These are phyloP conservation scores for Pachypanchax playfairii DNA, from an alignment of 2,113 vertebrate species.

Conservation along the genomic window DNA sequence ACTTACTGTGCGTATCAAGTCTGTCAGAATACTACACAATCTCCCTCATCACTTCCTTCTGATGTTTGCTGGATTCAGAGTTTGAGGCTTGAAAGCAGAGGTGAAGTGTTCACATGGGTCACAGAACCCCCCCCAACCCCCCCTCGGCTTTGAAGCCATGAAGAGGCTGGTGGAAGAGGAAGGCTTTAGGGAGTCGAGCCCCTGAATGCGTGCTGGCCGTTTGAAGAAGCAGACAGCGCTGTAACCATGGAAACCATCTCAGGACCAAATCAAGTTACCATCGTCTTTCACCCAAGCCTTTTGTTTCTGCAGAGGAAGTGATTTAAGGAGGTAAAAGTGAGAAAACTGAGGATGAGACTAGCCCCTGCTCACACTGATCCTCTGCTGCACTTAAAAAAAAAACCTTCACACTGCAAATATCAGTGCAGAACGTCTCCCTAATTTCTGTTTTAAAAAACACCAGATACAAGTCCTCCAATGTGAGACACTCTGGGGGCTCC, in stretches of 20 bases:
- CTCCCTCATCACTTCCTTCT: not conserved
- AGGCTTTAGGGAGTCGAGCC: constrained; percentile 27
- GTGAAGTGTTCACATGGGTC: constrained; percentile 48
- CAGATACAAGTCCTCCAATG: constrained; percentile 43
- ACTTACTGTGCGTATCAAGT: constrained; percentile 30
- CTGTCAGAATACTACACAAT: constrained; percentile 27
- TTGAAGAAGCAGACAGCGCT: constrained; percentile 46
- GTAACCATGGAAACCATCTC: constrained; percentile 77
- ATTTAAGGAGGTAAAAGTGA: constrained; percentile 65
- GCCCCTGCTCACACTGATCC: constrained; percentile 46
- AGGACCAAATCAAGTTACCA: constrained; percentile 57
- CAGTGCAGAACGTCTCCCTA: constrained; percentile 51
- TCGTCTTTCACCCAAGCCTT: constrained; percentile 61
- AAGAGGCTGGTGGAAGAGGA: constrained; percentile 44
- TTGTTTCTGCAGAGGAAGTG: constrained; percentile 66
- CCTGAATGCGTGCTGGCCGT: constrained; percentile 36
- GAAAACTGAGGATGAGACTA: constrained; percentile 38
- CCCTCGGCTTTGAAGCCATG: constrained; percentile 41
- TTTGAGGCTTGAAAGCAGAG: constrained; percentile 17
- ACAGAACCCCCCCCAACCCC: constrained; percentile 20
- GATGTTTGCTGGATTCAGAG: constrained; percentile 3
- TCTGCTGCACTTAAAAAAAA: constrained; percentile 53
- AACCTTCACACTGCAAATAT: constrained; percentile 53
- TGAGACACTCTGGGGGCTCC: constrained; percentile 56
- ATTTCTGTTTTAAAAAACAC: too few species aligned